Evolutionary conservation across 1,140 invertebrate species (phyloP), one percentile per base, ranked within the genome.

Genomic region (Scaptomyza hsui): DNA sequence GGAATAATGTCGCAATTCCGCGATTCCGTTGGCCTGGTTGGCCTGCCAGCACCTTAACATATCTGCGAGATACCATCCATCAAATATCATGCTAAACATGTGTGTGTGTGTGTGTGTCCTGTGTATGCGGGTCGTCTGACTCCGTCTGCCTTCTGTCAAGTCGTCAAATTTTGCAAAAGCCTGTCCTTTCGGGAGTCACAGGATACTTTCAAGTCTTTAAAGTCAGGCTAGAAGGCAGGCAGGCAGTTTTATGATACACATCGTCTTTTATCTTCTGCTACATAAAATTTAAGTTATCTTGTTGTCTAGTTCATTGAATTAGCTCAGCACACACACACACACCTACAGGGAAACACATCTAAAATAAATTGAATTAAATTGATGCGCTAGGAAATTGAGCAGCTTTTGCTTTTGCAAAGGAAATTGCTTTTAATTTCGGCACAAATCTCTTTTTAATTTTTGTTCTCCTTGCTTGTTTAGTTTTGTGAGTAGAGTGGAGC

Each of bases 281-380:
- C 67, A 83, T 69, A 53, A 77, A 86, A 67, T 78, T 71, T 69
- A 81, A 78, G 73, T 68, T 86, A 86, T 81, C 81, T 86, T 65
- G 78, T 82, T 88, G 78, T 77, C 64, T 78, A 75, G 74, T 88
- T 81, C 56, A 86, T 86, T 88, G 81, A 86, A 88, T 86, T 86
- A 88, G 74, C 74, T 41, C 13, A 21, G 10, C 21, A 45, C n/a
- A 42, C 16, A 26, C 13, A 37, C 18, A 57, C 44, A 71, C 26
- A 56, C 21, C 42, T n/a, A n/a, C n/a, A n/a, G n/a, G n/a, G 19
- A 21, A 15, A 52, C 16, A 39, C 7, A 44, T 5, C 41, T 47
- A 32, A 74, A 86, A 88, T 86, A 88, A 88, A 86, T 86, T 82
- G 71, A 86, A 86, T 86, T 86, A 86, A 86, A 88, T 75, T 72